Conservation (phyloP, 2,888 invertebrate species). For the Cyaniris semiargus region DNA sequence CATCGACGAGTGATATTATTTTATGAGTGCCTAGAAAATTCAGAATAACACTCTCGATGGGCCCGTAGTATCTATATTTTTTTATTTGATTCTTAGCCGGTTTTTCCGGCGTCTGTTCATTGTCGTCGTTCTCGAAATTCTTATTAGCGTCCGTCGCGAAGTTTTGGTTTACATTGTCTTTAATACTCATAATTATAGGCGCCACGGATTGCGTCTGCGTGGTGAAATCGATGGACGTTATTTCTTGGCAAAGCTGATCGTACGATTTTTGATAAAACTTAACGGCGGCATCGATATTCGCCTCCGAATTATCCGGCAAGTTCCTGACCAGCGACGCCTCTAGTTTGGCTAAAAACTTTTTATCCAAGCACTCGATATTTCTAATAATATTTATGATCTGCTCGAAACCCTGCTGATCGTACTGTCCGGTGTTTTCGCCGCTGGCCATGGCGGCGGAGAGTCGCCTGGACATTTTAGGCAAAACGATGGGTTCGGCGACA, state of each 20-base stretch:
- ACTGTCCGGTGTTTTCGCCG: slow-evolving; percentile 56
- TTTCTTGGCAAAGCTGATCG: slow-evolving; percentile 62
- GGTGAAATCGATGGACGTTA: slow-evolving; percentile 60
- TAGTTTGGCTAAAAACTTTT: slow-evolving; percentile 59
- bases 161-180: slow-evolving; percentile 74
- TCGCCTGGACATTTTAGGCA: slow-evolving; percentile 71
- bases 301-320: slow-evolving; percentile 70
- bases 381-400: slow-evolving; percentile 57
- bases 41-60: slow-evolving; percentile 65
- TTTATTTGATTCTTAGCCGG: slow-evolving; percentile 63
- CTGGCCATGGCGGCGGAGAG: slow-evolving; percentile 66
- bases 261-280: slow-evolving; percentile 64
- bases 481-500: slow-evolving; percentile 65
- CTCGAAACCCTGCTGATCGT: slow-evolving; percentile 50
- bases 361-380: slow-evolving; percentile 62
- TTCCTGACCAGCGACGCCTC: slow-evolving; percentile 60
- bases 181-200: slow-evolving; percentile 75
- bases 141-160: slow-evolving; percentile 69
- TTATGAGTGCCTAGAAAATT: slow-evolving; percentile 67
- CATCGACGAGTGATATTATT: slow-evolving; percentile 65
- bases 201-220: slow-evolving; percentile 67
- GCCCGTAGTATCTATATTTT: slow-evolving; percentile 72
- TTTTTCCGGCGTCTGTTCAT: slow-evolving; percentile 60
- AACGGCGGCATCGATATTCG: slow-evolving; percentile 63
- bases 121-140: slow-evolving; percentile 69